phyloP scores from a whole-genome alignment of 2,888 invertebrate species.

The Plusia festucae region DNA sequence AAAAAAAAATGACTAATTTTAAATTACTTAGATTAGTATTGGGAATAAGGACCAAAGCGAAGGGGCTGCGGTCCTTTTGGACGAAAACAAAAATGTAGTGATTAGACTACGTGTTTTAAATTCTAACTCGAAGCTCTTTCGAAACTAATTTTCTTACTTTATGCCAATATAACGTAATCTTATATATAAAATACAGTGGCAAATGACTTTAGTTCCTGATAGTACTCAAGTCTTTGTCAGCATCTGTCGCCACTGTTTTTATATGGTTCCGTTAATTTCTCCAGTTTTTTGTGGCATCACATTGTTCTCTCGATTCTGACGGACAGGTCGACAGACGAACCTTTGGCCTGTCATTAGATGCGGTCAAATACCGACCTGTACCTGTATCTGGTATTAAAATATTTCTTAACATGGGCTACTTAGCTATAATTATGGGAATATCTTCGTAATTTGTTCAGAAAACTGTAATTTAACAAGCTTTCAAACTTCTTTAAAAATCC shows the following conservation, averaged over 20 bases:
- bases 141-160: no score
- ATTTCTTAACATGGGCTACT: not conserved
- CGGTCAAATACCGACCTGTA: constrained; percentile 47
- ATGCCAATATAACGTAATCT: no score
- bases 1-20: no score
- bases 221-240: constrained; percentile 75
- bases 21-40: no score
- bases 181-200: not conserved
- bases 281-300: constrained; percentile 65
- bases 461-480: no score
- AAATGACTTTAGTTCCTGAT: constrained; percentile 33
- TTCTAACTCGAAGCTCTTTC: no score
- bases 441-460: no score
- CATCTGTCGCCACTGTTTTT: constrained; percentile 81
- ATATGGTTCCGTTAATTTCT: constrained; percentile 75
- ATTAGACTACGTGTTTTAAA: no score
- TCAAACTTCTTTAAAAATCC: no score
- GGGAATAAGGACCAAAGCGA: no score
- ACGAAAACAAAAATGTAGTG: no score
- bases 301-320: constrained; percentile 63
- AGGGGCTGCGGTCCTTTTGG: no score
- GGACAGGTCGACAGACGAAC: constrained; percentile 71
- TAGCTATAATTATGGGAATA: not conserved
- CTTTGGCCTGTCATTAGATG: constrained; percentile 55
- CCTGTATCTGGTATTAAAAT: not conserved